Conservation (phyloP, 2,888 invertebrate species). For the Ochlodes sylvanus region DNA sequence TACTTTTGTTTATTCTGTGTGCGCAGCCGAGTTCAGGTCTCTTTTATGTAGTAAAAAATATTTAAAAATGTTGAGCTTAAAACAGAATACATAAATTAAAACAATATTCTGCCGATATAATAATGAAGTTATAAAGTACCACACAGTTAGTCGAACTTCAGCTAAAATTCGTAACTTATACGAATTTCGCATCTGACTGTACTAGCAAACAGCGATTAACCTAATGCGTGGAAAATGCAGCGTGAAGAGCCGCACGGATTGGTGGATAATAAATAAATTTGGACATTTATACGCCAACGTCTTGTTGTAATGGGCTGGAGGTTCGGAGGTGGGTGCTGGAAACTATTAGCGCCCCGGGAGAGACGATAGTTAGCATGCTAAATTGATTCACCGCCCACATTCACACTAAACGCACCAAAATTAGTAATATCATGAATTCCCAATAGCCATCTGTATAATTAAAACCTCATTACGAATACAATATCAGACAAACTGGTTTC, state of each 20-base stretch:
- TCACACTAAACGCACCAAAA: slow-evolving; percentile 32
- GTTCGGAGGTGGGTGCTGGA: slow-evolving; percentile 39
- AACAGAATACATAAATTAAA: too few species aligned
- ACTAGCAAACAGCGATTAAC: slow-evolving; percentile 17
- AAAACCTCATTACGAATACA: slow-evolving; percentile 11
- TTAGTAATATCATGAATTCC: slow-evolving; percentile 29
- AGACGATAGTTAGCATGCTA: slow-evolving; percentile 63
- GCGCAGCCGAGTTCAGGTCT: too few species aligned
- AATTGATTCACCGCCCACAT: slow-evolving; percentile 69
- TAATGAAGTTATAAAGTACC: too few species aligned
- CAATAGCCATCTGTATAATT: slow-evolving; percentile 20
- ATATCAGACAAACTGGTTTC: slow-evolving; percentile 9
- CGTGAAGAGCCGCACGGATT: slow-evolving; percentile 30
- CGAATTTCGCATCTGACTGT: background rate
- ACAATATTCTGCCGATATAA: too few species aligned
- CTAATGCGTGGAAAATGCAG: slow-evolving; percentile 25
- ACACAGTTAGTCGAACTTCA: too few species aligned
- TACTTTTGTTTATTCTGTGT: too few species aligned
- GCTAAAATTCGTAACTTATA: too few species aligned
- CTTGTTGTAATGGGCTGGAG: slow-evolving; percentile 43
- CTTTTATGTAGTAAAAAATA: too few species aligned
- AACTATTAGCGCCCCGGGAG: slow-evolving; percentile 64
- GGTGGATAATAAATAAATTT: slow-evolving; percentile 44
- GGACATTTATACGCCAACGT: slow-evolving; percentile 44
- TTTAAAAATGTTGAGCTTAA: too few species aligned